Evolutionary conservation across 2,797 vertebrate genomes (phyloP).

Genomic region (Salmo trutta): DNA sequence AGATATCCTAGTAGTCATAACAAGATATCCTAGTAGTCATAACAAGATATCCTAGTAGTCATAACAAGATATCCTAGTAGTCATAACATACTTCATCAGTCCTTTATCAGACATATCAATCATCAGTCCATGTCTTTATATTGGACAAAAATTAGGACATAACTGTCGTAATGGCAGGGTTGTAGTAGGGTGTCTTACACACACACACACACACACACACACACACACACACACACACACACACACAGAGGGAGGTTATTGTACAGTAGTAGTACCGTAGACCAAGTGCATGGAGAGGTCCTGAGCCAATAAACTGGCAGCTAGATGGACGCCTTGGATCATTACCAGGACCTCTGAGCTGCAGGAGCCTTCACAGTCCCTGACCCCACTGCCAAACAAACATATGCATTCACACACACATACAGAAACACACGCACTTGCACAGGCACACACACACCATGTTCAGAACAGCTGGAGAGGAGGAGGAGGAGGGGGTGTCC

Average conservation of each 20-base stretch:
- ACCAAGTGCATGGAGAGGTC: background rate
- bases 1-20: too few relatives aligned
- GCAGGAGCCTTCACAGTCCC: too few relatives aligned
- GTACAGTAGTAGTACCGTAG: background rate
- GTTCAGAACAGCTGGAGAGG: conserved; percentile 70
- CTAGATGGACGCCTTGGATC: background rate
- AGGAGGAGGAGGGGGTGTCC: conserved; percentile 61
- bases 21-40: too few relatives aligned
- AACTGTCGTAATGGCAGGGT: background rate
- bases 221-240: too few relatives aligned
- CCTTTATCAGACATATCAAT: background rate
- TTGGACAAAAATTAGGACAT: background rate
- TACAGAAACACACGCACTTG: conserved; percentile 16
- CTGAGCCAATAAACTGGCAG: background rate
- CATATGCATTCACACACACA: conserved; percentile 12
- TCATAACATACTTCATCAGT: background rate
- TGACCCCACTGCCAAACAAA: background rate
- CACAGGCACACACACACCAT: conserved; percentile 27
- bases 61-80: too few relatives aligned
- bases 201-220: too few relatives aligned
- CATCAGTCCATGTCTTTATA: background rate
- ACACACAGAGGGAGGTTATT: background rate
- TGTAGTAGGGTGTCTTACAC: background rate
- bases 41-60: too few relatives aligned
- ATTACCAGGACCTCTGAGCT: background rate